phyloP scores from a whole-genome alignment of 2,888 invertebrate genomes.

The Pristionchus mayeri region DNA sequence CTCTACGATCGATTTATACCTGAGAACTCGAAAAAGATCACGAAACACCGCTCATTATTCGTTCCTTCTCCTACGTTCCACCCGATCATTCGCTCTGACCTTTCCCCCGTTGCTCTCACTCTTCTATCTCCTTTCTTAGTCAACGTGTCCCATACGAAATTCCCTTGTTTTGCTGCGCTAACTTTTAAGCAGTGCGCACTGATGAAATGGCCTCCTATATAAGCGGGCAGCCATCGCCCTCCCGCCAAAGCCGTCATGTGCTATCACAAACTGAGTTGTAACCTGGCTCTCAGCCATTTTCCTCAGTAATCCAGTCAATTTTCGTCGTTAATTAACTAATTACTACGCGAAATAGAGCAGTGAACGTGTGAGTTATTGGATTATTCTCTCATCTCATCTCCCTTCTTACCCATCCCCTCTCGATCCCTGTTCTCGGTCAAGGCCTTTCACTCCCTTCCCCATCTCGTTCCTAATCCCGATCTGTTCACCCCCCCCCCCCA shows the following conservation, averaged over 20 bases:
- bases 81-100: neutral
- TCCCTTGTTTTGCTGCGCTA: neutral
- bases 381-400: neutral
- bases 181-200: neutral
- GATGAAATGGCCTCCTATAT: conserved; percentile 23
- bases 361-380: conserved; percentile 3
- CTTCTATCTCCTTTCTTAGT: neutral
- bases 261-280: no score
- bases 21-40: no score
- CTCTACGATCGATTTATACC: no score
- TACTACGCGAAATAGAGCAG: no score
- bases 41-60: no score
- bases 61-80: no score
- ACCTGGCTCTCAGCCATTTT: no score
- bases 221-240: neutral
- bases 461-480: neutral
- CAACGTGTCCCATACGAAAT: conserved; percentile 19
- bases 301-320: no score
- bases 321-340: no score
- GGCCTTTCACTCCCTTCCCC: neutral
- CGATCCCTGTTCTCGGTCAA: conserved; percentile 11
- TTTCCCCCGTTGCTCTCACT: neutral
- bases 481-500: no score
- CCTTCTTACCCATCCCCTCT: neutral
- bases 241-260: no score